A percentile compares a stretch with the other conserved stretches of the same genome.
These are phyloP conservation scores for Platerodrilus igneus DNA, from an alignment of 2,888 invertebrate species.

Conservation along the genomic window DNA sequence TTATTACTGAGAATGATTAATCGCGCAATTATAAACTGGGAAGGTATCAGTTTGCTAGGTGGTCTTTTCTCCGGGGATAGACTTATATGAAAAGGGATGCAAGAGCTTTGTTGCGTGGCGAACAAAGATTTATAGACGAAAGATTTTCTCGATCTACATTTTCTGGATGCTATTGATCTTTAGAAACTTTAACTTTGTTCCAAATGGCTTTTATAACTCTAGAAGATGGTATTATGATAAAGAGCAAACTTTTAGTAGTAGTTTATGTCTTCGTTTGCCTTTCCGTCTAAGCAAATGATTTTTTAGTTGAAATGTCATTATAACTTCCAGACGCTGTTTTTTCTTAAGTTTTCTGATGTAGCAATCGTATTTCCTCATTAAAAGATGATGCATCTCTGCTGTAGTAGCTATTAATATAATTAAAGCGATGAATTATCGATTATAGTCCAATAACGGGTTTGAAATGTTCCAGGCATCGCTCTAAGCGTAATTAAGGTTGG, in stretches of 20 bases:
- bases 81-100: conserved; percentile 21
- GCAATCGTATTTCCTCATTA: not conserved
- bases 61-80: conserved; percentile 27
- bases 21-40: conserved; percentile 35
- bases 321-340: not conserved
- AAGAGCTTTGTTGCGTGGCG: conserved; percentile 25
- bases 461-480: too few relatives aligned
- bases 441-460: too few relatives aligned
- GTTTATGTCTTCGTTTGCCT: conserved; percentile 27
- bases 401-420: too few relatives aligned
- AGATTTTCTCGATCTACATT: conserved; percentile 35
- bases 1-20: conserved; percentile 36
- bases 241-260: conserved; percentile 34
- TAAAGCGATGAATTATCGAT: too few relatives aligned
- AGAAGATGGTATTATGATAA: conserved; percentile 30
- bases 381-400: too few relatives aligned
- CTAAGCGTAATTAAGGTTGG: too few relatives aligned
- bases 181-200: conserved; percentile 36
- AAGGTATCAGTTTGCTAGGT: conserved; percentile 36
- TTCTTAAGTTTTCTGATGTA: conserved; percentile 3
- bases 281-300: conserved; percentile 25
- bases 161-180: conserved; percentile 35
- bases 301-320: conserved; percentile 19
- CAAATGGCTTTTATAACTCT: conserved; percentile 35
- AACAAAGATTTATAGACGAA: conserved; percentile 32